Conservation (phyloP, 2,888 invertebrate species). For the Dicyrtoma fusca region DNA sequence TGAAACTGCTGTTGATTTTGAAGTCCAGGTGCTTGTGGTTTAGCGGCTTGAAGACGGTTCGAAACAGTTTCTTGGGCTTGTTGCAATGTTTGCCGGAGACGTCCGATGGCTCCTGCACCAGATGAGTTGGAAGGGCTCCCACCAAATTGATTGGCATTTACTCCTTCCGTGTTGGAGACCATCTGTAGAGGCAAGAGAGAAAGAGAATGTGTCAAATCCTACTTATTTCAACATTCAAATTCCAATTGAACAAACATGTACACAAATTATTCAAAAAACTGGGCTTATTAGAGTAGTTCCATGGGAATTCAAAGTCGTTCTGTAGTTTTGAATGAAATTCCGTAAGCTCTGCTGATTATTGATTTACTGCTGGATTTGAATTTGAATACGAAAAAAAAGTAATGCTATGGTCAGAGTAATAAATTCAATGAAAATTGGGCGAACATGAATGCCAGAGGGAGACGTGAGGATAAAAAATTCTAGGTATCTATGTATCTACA, state of each 20-base stretch:
- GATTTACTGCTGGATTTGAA: too few relatives aligned
- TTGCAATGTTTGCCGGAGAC: conserved; percentile 55
- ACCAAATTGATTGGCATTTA: conserved; percentile 51
- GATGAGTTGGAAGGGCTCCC: conserved; percentile 35
- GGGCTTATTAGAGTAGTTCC: too few relatives aligned
- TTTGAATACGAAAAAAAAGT: too few relatives aligned
- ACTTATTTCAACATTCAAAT: too few relatives aligned
- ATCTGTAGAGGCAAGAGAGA: too few relatives aligned
- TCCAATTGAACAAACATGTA: too few relatives aligned
- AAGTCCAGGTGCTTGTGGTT: conserved; percentile 27
- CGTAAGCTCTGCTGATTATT: too few relatives aligned
- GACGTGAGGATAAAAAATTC: not conserved
- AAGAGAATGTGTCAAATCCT: too few relatives aligned
- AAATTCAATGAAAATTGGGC: not conserved
- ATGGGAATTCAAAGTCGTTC: too few relatives aligned
- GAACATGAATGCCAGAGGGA: not conserved
- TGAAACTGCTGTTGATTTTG: conserved; percentile 29
- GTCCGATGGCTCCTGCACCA: conserved; percentile 53
- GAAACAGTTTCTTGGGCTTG: conserved; percentile 56
- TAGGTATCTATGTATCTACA: too few relatives aligned
- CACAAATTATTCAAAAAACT: too few relatives aligned
- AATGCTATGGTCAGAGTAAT: not conserved
- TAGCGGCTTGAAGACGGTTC: conserved; percentile 49
- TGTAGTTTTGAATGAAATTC: too few relatives aligned
- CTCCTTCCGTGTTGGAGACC: conserved; percentile 56